Percentiles rank a stretch among this genome's conserved stretches.
These are phyloP conservation scores for Oxycera nigricornis DNA, from an alignment of 2,888 invertebrate genomes.

Conservation along the genomic window DNA sequence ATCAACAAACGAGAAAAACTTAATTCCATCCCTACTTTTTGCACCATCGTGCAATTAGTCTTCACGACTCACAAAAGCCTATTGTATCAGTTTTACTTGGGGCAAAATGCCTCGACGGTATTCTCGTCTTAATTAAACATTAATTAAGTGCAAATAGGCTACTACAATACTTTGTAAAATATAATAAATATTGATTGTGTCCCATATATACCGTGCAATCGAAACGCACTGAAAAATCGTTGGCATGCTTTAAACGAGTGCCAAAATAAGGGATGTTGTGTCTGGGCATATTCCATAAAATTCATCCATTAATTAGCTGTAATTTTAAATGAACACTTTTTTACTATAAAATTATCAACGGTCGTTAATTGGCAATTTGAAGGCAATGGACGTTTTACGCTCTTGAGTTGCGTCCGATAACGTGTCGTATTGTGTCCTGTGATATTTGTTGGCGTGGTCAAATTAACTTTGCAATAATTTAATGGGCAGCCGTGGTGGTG, in stretches of 20 bases:
- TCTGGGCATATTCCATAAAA: conserved; percentile 16
- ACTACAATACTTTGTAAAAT: neutral
- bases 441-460: conserved; percentile 6
- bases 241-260: neutral
- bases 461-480: conserved; percentile 30
- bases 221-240: conserved; percentile 4
- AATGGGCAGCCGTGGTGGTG: neutral
- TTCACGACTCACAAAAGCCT: too few relatives aligned
- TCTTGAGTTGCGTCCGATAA: conserved; percentile 2
- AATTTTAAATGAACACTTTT: conserved; percentile 43
- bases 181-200: conserved; percentile 34
- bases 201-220: neutral
- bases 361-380: conserved; percentile 41
- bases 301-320: conserved; percentile 43
- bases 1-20: too few relatives aligned
- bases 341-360: conserved; percentile 42
- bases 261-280: neutral
- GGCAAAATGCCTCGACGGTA: too few relatives aligned
- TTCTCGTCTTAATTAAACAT: conserved; percentile 16
- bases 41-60: too few relatives aligned
- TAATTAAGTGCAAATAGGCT: conserved; percentile 31
- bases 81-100: too few relatives aligned
- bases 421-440: conserved; percentile 8
- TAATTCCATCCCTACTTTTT: too few relatives aligned
- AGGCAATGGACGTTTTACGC: conserved; percentile 30